A percentile compares a stretch with the other conserved stretches of the same genome.
Conservation (phyloP, 2,888 invertebrate species). For the Dryobota labecula region DNA sequence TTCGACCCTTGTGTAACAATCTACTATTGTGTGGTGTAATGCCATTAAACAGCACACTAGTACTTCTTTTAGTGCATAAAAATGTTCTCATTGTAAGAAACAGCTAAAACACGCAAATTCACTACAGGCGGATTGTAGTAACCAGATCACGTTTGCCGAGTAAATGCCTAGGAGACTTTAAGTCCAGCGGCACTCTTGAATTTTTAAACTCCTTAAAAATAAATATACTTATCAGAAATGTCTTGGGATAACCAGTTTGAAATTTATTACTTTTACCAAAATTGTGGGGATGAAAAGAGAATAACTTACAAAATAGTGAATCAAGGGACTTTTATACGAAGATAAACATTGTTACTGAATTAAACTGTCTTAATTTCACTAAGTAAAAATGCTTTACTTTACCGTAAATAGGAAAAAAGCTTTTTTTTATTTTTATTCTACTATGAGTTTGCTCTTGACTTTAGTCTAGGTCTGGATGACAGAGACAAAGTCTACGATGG, state of each 20-base stretch:
- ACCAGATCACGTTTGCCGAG: constrained; percentile 46
- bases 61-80: constrained; percentile 29
- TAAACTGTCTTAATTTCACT: not conserved
- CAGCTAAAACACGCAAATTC: constrained; percentile 38
- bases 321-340: not conserved
- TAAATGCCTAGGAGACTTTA: constrained; percentile 46
- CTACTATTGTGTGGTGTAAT: too few species aligned
- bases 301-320: constrained; percentile 4
- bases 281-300: not conserved
- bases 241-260: constrained; percentile 6
- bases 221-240: constrained; percentile 33
- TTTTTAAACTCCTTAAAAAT: constrained; percentile 47
- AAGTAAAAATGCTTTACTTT: not conserved
- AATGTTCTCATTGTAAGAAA: constrained; percentile 35
- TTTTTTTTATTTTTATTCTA: too few species aligned
- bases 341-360: constrained; percentile 1
- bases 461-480: too few species aligned
- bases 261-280: not conserved
- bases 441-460: too few species aligned
- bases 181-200: constrained; percentile 41
- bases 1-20: too few species aligned
- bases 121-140: constrained; percentile 26
- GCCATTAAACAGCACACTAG: constrained; percentile 10
- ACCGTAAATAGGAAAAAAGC: not conserved
- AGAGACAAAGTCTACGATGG: too few species aligned